A percentile compares a stretch with the other conserved stretches of the same genome.
These are phyloP conservation scores for Myiotriccus ornatus DNA, from an alignment of 2,797 vertebrate species.

Conservation along the genomic window DNA sequence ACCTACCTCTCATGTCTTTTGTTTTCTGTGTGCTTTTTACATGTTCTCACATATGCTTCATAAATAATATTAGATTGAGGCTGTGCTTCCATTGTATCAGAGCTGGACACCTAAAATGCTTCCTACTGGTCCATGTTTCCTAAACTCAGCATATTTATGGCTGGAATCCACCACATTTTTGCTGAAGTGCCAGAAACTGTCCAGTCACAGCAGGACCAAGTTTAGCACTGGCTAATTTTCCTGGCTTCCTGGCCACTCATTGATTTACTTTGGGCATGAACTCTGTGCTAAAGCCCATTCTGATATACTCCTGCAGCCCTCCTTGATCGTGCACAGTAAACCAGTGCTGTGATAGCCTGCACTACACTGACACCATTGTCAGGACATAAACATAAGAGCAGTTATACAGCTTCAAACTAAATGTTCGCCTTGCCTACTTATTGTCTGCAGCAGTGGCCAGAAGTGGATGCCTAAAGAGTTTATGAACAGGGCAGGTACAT, in stretches of 20 bases:
- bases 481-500: neutral
- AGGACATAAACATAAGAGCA: neutral
- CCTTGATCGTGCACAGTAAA: neutral
- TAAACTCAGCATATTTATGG: neutral
- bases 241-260: neutral
- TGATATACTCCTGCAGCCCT: neutral
- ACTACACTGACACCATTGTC: neutral
- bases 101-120: neutral
- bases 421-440: neutral
- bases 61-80: neutral
- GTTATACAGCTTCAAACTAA: neutral
- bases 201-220: neutral
- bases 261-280: neutral
- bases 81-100: neutral
- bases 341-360: neutral
- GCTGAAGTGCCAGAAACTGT: neutral
- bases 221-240: constrained; percentile 7
- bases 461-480: neutral
- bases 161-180: neutral
- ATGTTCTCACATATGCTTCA: neutral
- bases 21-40: neutral
- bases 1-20: neutral
- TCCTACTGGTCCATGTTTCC: neutral
- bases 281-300: neutral
- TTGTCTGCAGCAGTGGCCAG: neutral